Percentiles rank a stretch among this genome's conserved stretches.
Conservation (phyloP, 2,888 invertebrate genomes). For the Dryococelus australis region DNA sequence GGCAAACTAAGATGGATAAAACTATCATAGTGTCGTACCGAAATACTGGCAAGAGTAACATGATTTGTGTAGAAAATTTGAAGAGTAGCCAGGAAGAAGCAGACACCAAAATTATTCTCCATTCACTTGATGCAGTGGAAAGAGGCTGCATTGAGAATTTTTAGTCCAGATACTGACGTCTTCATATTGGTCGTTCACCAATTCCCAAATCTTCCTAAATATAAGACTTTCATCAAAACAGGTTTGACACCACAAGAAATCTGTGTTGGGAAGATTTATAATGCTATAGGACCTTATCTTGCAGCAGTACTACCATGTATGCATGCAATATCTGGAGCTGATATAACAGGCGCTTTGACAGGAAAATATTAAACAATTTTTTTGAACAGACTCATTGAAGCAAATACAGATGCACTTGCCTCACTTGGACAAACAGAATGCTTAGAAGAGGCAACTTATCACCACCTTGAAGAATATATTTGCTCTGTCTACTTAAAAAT, state of each 20-base stretch:
- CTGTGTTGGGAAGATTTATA: background rate
- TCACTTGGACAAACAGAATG: background rate
- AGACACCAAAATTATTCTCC: constrained; percentile 1
- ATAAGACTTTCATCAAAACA: background rate
- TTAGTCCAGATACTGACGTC: background rate
- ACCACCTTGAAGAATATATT: background rate
- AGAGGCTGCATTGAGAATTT: background rate
- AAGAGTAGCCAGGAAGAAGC: background rate
- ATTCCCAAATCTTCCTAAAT: background rate
- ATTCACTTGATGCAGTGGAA: background rate
- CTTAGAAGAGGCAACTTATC: background rate
- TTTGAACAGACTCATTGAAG: background rate
- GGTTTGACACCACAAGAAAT: background rate
- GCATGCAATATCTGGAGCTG: background rate
- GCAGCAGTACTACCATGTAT: background rate
- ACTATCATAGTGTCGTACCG: background rate
- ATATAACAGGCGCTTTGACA: background rate
- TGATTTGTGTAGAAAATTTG: background rate
- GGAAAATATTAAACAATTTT: background rate
- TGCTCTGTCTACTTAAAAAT: background rate
- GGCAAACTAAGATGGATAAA: background rate
- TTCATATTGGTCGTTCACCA: background rate
- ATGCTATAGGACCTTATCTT: background rate
- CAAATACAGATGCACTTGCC: constrained; percentile 10
- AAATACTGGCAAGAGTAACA: background rate